Evolutionary conservation across 1,140 invertebrate species (phyloP).

Genomic region (Orchesella cincta): DNA sequence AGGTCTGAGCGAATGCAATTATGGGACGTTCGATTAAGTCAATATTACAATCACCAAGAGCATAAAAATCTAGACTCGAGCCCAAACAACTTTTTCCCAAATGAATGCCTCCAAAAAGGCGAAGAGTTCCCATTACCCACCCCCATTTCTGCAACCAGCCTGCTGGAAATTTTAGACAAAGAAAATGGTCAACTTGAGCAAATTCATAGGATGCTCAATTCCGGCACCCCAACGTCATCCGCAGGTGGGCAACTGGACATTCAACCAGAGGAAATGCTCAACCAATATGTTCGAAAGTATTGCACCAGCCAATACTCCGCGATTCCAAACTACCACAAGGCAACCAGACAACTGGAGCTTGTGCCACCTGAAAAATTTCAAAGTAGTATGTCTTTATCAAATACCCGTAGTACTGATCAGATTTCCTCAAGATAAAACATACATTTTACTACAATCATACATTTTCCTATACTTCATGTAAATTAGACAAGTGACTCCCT

Average conservation of each 20-base stretch:
- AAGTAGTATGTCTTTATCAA: not conserved
- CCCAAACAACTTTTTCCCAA: too few species aligned
- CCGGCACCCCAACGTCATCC: not conserved
- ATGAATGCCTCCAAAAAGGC: too few species aligned
- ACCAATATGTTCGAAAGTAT: not conserved
- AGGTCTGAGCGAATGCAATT: not conserved
- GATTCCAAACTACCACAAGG: not conserved
- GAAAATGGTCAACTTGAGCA: not conserved
- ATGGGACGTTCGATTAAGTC: not conserved
- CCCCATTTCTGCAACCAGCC: not conserved
- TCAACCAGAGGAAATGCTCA: not conserved
- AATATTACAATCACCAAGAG: not conserved
- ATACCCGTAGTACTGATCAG: too few species aligned
- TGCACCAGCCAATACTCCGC: not conserved
- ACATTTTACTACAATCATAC: too few species aligned
- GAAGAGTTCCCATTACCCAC: too few species aligned
- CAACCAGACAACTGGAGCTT: not conserved
- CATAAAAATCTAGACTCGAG: too few species aligned
- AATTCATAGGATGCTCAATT: not conserved
- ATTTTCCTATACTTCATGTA: too few species aligned
- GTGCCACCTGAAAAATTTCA: not conserved
- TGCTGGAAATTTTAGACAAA: not conserved
- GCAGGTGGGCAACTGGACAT: too few species aligned
- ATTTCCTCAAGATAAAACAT: too few species aligned
- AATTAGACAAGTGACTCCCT: too few species aligned